Percentiles rank a stretch among this genome's conserved stretches.
Evolutionary conservation across 1,140 invertebrate genomes (phyloP).

Genomic region (Planococcus citri): DNA sequence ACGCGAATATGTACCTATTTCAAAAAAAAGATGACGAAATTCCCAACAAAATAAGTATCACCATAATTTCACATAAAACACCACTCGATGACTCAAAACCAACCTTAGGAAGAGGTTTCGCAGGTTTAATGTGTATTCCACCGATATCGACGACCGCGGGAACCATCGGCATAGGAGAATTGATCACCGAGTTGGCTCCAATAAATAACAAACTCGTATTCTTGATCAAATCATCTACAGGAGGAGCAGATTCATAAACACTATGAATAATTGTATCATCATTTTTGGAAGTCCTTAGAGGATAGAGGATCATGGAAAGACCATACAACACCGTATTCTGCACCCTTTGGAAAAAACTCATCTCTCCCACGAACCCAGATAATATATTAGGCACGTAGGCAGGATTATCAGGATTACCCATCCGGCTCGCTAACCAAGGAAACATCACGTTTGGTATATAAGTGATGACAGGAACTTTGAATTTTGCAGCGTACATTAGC

Average conservation of each 20-base stretch:
- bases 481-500: slow-evolving; percentile 30
- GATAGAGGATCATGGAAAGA: slow-evolving; percentile 10
- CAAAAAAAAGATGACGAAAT: no score
- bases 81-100: no score
- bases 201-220: slow-evolving; percentile 48
- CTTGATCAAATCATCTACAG: slow-evolving; percentile 39
- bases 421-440: slow-evolving; percentile 43
- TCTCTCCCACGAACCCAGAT: slow-evolving; percentile 16
- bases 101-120: slow-evolving; percentile 42
- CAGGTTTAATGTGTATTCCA: slow-evolving; percentile 46
- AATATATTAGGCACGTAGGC: slow-evolving; percentile 27
- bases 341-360: slow-evolving; percentile 26
- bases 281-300: not conserved
- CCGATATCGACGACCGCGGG: slow-evolving; percentile 52
- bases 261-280: slow-evolving; percentile 23
- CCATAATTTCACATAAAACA: no score
- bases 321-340: slow-evolving; percentile 23
- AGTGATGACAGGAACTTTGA: slow-evolving; percentile 40
- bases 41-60: no score
- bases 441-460: slow-evolving; percentile 41
- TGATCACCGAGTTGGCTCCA: slow-evolving; percentile 48
- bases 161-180: slow-evolving; percentile 41
- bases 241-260: slow-evolving; percentile 31
- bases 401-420: slow-evolving; percentile 27
- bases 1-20: no score